Evolutionary conservation across 2,797 vertebrate genomes (phyloP), one percentile per base, ranked within the genome.

Genomic region (Falco columbarius): DNA sequence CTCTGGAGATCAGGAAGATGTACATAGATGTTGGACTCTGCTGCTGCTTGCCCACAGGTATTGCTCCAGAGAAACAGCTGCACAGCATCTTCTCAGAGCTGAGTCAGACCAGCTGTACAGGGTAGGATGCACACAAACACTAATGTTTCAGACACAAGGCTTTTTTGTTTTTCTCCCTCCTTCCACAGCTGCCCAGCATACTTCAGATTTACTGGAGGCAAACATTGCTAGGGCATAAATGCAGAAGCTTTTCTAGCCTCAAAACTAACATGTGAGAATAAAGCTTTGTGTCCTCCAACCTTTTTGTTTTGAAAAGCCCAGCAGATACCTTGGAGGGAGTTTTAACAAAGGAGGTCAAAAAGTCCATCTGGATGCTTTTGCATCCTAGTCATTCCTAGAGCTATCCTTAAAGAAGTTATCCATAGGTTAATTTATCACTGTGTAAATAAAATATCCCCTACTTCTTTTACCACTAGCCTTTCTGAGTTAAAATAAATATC

Each of bases 11-110:
- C 84, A 86, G 90, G 90, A 92, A 96, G 91, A 95, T 66, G 80
- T 61, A 89, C 77, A 54, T 26, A 90, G 91, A 95, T 80, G 83
- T 52, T 91, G 96, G 90, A 87, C 74, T 92, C 61, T 71, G 91
- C 83, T 95, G 93, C 88, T 88, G 46, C 92, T 97, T 97, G 97
- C 98, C 98, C 95, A 86, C 85, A 77, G 97, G 96, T 95, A 52
- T 95, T 61, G 96, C 97, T 98, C 77, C 93, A 83, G 96, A 98
- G 97, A 97, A 98, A 97, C 97, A 98, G 98, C 98, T 98, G 98
- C 93, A 96, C 86, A 93, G 75, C 93, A 94, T 97, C 97, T 97
- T 95, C 96, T 89, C 76, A 61, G 89, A 95, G 88, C 96, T 94
- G 96, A 97, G 95, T 96, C 95, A 96, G 95, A 97, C 96, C 97